Evolutionary conservation across 2,797 vertebrate species (phyloP).

Genomic region (Pagetopsis macropterus): DNA sequence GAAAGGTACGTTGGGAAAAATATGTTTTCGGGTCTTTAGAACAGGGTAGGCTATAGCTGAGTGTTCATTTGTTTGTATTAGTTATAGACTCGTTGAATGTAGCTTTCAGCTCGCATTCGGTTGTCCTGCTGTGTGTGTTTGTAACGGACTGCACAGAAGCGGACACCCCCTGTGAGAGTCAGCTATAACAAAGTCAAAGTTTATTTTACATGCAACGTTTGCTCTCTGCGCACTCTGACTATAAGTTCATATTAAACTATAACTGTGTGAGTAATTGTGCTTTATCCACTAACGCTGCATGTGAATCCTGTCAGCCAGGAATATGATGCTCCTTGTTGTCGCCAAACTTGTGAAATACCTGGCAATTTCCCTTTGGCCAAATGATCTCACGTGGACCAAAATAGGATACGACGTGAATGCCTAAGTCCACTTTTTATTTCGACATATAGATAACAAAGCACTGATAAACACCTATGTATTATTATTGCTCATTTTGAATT

Average conservation of each 20-base stretch:
- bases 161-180: background rate
- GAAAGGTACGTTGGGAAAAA: conserved; percentile 34
- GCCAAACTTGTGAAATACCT: background rate
- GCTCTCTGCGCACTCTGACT: background rate
- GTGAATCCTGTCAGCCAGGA: background rate
- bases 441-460: background rate
- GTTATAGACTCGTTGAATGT: background rate
- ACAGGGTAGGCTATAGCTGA: background rate
- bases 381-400: background rate
- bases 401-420: background rate
- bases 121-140: conserved; percentile 8
- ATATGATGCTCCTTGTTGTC: background rate
- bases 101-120: background rate
- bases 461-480: no score
- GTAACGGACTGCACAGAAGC: conserved; percentile 13
- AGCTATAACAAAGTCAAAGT: background rate
- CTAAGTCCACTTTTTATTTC: no score
- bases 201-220: background rate
- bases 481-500: no score
- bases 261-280: background rate
- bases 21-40: background rate
- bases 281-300: background rate
- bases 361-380: background rate
- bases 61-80: background rate
- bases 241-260: background rate